phyloP scores from a whole-genome alignment of 2,113 vertebrate species.

The Ctenodactylus gundi region DNA sequence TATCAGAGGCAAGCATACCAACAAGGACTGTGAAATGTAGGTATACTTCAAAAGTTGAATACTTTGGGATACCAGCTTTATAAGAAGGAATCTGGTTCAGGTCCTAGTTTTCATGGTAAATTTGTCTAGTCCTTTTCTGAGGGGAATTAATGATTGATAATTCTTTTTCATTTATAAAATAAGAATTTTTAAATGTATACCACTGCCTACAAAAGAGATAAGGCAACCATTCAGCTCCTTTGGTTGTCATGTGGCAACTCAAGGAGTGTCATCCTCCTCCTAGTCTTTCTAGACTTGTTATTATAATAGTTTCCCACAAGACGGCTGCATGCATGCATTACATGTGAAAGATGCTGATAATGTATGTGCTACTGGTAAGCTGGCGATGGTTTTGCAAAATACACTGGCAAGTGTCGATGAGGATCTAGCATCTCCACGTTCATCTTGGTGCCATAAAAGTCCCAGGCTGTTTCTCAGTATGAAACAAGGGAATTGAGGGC shows the following conservation, averaged over 20 bases:
- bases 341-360: not conserved
- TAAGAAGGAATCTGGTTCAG: not conserved
- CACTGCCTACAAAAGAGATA: not conserved
- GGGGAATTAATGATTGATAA: not conserved
- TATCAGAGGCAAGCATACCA: not conserved
- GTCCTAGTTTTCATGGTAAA: not conserved
- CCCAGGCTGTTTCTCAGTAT: not conserved
- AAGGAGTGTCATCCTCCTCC: not conserved
- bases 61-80: not conserved
- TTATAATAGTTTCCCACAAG: not conserved
- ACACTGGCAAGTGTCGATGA: not conserved
- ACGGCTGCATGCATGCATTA: not conserved
- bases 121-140: not conserved
- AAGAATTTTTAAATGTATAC: not conserved
- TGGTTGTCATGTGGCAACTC: not conserved
- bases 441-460: not conserved
- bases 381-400: not conserved
- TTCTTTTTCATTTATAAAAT: conserved; percentile 27
- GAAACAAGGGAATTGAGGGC: not conserved
- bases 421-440: not conserved
- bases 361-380: not conserved
- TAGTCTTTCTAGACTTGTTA: not conserved
- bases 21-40: not conserved
- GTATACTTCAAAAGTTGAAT: not conserved
- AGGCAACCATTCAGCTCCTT: not conserved